Evolutionary conservation across 2,888 invertebrate genomes (phyloP), one percentile per base, ranked within the genome.

Genomic region (Gortyna flavago): DNA sequence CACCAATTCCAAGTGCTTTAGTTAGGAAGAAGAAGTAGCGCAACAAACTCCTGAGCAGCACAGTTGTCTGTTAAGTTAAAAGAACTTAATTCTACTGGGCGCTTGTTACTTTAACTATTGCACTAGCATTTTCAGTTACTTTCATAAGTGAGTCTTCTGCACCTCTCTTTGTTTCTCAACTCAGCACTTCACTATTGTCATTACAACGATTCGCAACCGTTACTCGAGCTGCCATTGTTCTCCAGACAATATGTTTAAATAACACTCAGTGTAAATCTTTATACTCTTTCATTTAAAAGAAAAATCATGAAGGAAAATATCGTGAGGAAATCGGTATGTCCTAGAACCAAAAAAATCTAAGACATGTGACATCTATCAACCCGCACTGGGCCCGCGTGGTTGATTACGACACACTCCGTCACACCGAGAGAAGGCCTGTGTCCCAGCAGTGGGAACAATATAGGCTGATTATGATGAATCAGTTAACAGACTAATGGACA

Each of bases 211-310:
- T 76, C 57, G 57, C 79, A 75, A 83, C 83, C 83, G 85, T 85
- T 85, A 85, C 68, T 74, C 65, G 77, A 84, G 72, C 54, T 38
- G 25, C 65, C 76, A 85, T 85, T 85, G 85, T 85, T 80, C 77
- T 67, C 72, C 66, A 84, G 73, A 85, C 85, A 85, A 86, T 83
- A 85, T 85, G 77, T 85, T 85, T 84, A 85, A 85, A 84, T 84
- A 84, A 85, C 78, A 81, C 78, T 68, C 73, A 74, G 59, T 78
- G 84, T 81, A 77, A 75, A 85, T 84, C 81, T 85, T 78, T 65
- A 65, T 59, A n/a, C 59, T 84, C 72, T 78, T 68, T 78, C 48
- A 72, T 73, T 84, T 73, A n/a, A n/a, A n/a, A n/a, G n/a, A n/a
- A n/a, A n/a, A n/a, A n/a, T n/a, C n/a, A n/a, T n/a, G 7, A 48